These are phyloP conservation scores for Daubentonia madagascariensis DNA, from an alignment of 2,113 vertebrate species.

Conservation along the genomic window DNA sequence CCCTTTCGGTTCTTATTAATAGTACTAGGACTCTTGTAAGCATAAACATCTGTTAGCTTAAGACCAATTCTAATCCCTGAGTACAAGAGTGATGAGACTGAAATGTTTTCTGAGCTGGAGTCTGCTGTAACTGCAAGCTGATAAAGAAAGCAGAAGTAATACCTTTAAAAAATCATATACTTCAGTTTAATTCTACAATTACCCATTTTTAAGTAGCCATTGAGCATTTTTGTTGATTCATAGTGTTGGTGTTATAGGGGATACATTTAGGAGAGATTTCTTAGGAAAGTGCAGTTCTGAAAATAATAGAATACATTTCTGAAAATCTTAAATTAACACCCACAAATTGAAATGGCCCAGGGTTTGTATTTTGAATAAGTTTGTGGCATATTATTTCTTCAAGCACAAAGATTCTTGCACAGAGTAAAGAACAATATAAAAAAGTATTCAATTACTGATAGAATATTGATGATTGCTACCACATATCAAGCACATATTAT, in stretches of 20 bases:
- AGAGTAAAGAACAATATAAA: neutral
- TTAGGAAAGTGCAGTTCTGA: neutral
- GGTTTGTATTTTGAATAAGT: constrained; percentile 43
- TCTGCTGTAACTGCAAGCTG: neutral
- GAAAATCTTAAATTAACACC: constrained; percentile 71
- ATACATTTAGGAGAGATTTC: neutral
- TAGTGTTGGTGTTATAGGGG: neutral
- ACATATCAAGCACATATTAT: accelerated
- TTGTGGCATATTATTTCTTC: neutral
- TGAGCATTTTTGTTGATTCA: neutral
- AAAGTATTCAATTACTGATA: neutral
- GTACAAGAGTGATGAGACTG: neutral
- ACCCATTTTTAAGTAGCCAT: neutral
- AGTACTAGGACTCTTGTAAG: neutral
- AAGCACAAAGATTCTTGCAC: neutral
- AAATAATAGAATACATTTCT: constrained; percentile 45
- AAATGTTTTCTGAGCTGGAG: neutral
- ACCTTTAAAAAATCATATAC: accelerated
- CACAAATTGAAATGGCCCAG: constrained; percentile 64
- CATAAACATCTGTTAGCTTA: neutral
- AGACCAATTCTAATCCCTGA: neutral
- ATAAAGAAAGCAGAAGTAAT: neutral
- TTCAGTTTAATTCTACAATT: neutral
- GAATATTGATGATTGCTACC: neutral
- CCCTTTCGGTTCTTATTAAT: neutral